Percentiles rank a stretch among this genome's conserved stretches.
Evolutionary conservation across 2,113 vertebrate genomes (phyloP).

Genomic region (Pseudois nayaur): DNA sequence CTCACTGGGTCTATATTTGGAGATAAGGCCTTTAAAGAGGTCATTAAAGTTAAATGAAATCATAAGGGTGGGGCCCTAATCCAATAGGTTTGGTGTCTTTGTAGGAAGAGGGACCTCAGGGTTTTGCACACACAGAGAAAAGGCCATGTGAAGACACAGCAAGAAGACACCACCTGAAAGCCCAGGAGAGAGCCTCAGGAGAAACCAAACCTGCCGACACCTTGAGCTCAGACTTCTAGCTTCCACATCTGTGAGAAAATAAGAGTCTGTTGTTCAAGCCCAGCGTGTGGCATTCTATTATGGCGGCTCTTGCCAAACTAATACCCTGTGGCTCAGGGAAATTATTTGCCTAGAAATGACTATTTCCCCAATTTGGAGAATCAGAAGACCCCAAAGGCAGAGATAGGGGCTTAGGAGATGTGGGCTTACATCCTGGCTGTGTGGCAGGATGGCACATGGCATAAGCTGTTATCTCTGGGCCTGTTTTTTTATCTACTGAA

Average conservation of each 20-base stretch:
- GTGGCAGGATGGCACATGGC: not conserved
- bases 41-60: not conserved
- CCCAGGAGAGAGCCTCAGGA: not conserved
- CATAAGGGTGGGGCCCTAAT: not conserved
- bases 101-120: not conserved
- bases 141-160: not conserved
- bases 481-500: not conserved
- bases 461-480: not conserved
- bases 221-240: not conserved
- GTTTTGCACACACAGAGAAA: not conserved
- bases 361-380: not conserved
- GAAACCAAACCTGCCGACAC: not conserved
- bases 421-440: not conserved
- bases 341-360: not conserved
- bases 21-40: not conserved
- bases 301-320: not conserved
- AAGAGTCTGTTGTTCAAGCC: not conserved
- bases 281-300: not conserved
- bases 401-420: not conserved
- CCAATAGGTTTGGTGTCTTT: not conserved
- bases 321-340: not conserved
- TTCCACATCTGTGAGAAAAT: not conserved
- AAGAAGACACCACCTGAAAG: not conserved
- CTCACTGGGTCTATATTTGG: not conserved
- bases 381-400: not conserved